phyloP scores from a whole-genome alignment of 2,113 vertebrate genomes.

The Charina bottae region DNA sequence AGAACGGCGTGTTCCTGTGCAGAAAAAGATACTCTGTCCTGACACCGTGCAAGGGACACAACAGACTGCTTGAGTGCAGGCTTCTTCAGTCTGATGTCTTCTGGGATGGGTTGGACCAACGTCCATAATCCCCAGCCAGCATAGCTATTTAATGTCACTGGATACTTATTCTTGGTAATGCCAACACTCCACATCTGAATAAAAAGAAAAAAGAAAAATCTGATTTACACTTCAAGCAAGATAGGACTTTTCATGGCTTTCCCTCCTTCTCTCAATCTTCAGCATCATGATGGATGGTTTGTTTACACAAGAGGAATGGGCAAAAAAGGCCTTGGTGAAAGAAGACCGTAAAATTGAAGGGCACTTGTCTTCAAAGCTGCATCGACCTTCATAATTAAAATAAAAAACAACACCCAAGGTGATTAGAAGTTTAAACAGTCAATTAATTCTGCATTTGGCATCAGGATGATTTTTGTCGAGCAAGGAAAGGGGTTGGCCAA shows the following conservation, averaged over 20 bases:
- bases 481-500: neutral
- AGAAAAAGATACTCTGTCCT: too few species aligned
- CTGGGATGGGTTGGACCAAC: too few species aligned
- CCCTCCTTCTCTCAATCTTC: neutral
- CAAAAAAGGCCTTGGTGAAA: constrained; percentile 13
- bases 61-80: too few species aligned
- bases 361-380: constrained; percentile 12
- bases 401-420: constrained; percentile 5
- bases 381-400: constrained; percentile 47
- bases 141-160: too few species aligned
- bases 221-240: neutral
- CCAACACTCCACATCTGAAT: neutral
- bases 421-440: constrained; percentile 51
- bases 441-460: constrained; percentile 50
- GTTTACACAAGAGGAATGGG: constrained; percentile 15
- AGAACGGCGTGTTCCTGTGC: too few species aligned
- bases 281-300: neutral
- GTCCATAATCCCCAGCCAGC: too few species aligned
- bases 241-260: neutral
- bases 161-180: neutral
- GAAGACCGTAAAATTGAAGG: neutral
- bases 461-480: neutral
- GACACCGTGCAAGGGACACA: too few species aligned
- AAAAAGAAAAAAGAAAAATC: too few species aligned
- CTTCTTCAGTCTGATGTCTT: too few species aligned